Evolutionary conservation across 2,113 vertebrate genomes (phyloP).

Genomic region (Syrrhaptes paradoxus): DNA sequence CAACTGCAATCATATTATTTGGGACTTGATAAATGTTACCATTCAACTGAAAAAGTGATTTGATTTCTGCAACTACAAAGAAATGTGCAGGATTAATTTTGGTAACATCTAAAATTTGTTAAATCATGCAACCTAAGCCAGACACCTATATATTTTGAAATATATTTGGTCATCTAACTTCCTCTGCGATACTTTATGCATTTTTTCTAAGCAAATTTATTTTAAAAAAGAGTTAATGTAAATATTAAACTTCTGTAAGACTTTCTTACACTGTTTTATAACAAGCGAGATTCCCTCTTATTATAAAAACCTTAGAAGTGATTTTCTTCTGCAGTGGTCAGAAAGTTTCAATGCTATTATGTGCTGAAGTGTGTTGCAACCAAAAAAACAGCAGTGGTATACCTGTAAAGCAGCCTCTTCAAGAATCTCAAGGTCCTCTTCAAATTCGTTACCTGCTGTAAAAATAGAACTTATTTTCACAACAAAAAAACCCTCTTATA

Average conservation of each 20-base stretch:
- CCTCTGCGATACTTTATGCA: background rate
- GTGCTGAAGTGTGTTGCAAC: background rate
- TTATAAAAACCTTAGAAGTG: background rate
- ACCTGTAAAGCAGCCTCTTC: constrained; percentile 98
- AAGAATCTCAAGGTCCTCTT: constrained; percentile 98
- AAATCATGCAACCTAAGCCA: background rate
- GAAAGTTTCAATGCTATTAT: background rate
- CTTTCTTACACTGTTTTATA: background rate
- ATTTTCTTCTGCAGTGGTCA: background rate
- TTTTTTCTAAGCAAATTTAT: background rate
- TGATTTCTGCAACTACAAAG: background rate
- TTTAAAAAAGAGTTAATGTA: background rate
- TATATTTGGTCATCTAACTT: background rate
- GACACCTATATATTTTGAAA: background rate
- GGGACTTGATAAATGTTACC: background rate
- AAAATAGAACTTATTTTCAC: constrained; percentile 10
- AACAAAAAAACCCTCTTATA: background rate
- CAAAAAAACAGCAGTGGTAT: background rate
- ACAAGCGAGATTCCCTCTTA: background rate
- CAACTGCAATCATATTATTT: background rate
- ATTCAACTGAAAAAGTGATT: background rate
- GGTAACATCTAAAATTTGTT: background rate
- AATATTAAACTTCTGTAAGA: background rate
- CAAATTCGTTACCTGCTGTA: constrained; percentile 89
- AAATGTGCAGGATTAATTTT: background rate